Evolutionary conservation across 2,797 vertebrate genomes (phyloP).

Genomic region (Ammospiza maritima): DNA sequence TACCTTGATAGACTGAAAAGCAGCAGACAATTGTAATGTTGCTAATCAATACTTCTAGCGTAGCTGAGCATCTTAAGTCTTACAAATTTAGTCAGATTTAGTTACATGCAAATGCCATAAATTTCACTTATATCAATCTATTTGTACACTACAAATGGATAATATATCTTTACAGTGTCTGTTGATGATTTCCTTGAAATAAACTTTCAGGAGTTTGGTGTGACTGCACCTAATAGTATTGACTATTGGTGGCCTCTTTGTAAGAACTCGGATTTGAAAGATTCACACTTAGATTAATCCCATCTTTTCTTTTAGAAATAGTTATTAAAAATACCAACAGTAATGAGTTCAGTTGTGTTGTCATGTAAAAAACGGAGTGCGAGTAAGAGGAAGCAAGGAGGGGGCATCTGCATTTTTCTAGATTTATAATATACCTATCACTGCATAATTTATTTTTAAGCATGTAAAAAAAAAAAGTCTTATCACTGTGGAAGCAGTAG

Average conservation of each 20-base stretch:
- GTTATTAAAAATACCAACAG: background rate
- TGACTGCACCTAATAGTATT: background rate
- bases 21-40: background rate
- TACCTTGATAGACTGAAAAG: background rate
- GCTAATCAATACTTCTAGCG: background rate
- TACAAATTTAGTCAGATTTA: background rate
- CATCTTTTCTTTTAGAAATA: background rate
- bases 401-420: background rate
- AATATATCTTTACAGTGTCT: background rate
- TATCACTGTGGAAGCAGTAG: background rate
- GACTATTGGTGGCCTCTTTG: background rate
- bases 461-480: no score
- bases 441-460: background rate
- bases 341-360: background rate
- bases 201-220: background rate
- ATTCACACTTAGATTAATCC: background rate
- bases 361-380: background rate
- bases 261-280: background rate
- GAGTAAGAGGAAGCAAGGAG: background rate
- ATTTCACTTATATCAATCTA: background rate
- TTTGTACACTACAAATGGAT: background rate
- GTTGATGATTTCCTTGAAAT: background rate
- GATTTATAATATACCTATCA: background rate
- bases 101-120: background rate
- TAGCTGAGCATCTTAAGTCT: background rate